A percentile compares a stretch with the other conserved stretches of the same genome.
Evolutionary conservation across 2,113 vertebrate species (phyloP).

Genomic region (Paraplagusia blochii): DNA sequence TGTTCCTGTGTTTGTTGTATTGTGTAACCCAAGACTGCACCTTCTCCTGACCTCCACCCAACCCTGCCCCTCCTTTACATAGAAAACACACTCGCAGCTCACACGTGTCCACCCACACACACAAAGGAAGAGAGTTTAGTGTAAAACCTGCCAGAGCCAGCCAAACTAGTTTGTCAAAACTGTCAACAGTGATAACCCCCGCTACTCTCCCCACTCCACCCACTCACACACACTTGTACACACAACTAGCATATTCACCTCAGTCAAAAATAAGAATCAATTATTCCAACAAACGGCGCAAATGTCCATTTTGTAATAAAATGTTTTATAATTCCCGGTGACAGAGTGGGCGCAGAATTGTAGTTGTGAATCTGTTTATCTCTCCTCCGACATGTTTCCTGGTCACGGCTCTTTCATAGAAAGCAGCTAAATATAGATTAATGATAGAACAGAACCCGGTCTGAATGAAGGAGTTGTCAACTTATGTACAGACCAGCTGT

Average conservation of each 20-base stretch:
- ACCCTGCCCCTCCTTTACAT: slow-evolving; percentile 49
- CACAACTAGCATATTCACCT: slow-evolving; percentile 4
- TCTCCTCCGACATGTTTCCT: slow-evolving; percentile 54
- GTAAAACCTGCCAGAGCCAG: slow-evolving; percentile 64
- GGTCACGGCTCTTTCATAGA: slow-evolving; percentile 54
- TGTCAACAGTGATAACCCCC: slow-evolving; percentile 52
- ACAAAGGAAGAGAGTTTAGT: slow-evolving; percentile 17
- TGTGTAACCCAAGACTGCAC: slow-evolving; percentile 62
- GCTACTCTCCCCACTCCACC: slow-evolving; percentile 16
- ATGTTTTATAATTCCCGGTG: slow-evolving; percentile 42
- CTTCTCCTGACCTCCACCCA: slow-evolving; percentile 65
- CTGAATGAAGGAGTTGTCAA: too few species aligned
- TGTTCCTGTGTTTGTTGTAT: slow-evolving; percentile 44
- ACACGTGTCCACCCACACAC: slow-evolving; percentile 36
- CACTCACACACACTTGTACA: slow-evolving; percentile 34
- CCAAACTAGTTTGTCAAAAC: slow-evolving; percentile 74
- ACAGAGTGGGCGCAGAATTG: slow-evolving; percentile 65
- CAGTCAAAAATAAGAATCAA: background rate
- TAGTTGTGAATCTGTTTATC: slow-evolving; percentile 54
- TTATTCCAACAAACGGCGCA: slow-evolving; percentile 25
- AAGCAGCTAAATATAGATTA: slow-evolving; percentile 52
- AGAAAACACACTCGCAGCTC: slow-evolving; percentile 43
- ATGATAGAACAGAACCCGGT: slow-evolving; percentile 28
- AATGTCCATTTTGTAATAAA: slow-evolving; percentile 37
- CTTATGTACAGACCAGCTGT: too few species aligned